These are phyloP conservation scores for Tachuris rubrigastra DNA, from an alignment of 2,113 vertebrate species.

Conservation along the genomic window DNA sequence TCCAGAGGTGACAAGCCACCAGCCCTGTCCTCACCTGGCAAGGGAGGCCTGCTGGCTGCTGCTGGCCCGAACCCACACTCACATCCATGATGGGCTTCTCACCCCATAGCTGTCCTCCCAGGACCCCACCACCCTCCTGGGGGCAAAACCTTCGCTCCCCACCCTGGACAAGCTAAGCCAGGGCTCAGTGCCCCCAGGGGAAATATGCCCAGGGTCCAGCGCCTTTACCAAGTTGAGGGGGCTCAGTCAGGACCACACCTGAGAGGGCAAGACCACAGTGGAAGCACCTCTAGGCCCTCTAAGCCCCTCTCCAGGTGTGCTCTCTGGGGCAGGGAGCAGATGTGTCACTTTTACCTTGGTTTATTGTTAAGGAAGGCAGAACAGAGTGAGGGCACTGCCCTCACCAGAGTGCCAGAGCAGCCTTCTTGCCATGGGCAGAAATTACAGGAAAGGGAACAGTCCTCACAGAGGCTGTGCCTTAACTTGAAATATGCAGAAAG, in stretches of 20 bases:
- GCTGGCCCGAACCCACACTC: background rate
- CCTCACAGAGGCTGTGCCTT: background rate
- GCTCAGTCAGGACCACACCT: background rate
- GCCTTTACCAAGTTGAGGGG: background rate
- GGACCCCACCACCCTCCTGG: background rate
- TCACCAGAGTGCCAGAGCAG: background rate
- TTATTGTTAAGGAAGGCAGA: background rate
- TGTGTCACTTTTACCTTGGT: background rate
- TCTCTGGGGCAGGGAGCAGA: background rate
- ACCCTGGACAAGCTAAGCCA: background rate
- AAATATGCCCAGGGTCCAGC: background rate
- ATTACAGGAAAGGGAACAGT: background rate
- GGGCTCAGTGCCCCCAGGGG: rapidly evolving
- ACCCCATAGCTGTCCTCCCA: rapidly evolving
- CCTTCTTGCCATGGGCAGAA: background rate
- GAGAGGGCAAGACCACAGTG: background rate
- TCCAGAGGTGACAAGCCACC: background rate
- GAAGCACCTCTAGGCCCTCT: background rate
- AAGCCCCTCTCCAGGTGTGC: background rate
- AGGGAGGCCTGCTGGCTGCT: background rate
- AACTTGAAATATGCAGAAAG: background rate
- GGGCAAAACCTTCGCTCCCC: background rate
- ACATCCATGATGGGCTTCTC: background rate
- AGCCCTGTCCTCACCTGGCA: background rate
- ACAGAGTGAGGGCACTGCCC: background rate